Conservation (phyloP, 2,888 invertebrate species). For the Liopterus haemorrhoidalis region DNA sequence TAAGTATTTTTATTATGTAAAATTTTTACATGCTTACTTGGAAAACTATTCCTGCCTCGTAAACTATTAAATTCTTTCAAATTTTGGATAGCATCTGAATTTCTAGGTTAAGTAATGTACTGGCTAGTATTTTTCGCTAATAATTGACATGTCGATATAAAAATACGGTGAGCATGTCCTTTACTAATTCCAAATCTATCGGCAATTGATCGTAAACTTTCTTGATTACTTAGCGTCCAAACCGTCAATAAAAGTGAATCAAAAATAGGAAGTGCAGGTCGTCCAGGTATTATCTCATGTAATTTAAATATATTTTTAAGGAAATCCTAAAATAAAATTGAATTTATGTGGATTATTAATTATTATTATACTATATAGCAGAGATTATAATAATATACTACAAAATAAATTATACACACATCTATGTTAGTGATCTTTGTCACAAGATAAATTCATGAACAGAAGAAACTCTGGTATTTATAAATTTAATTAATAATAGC, state of each 20-base stretch:
- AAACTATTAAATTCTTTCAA: neutral
- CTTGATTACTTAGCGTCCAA: conserved; percentile 5
- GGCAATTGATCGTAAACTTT: conserved; percentile 2
- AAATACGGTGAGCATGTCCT: conserved; percentile 6
- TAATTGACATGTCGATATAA: neutral
- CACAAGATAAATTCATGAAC: too few species aligned
- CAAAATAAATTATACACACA: too few species aligned
- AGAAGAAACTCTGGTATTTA: too few species aligned
- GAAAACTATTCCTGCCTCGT: conserved; percentile 4
- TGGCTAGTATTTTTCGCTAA: neutral
- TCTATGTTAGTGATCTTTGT: too few species aligned
- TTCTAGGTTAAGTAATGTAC: neutral
- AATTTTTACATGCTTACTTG: too few species aligned
- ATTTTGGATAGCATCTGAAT: neutral
- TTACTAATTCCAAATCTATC: conserved; percentile 3
- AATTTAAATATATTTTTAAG: too few species aligned
- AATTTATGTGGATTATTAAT: too few species aligned
- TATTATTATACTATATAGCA: neutral
- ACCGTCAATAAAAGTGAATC: neutral
- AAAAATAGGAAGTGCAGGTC: neutral
- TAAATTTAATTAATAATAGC: too few species aligned
- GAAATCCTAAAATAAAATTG: too few species aligned
- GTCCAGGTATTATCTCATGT: conserved; percentile 1
- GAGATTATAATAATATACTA: too few species aligned
- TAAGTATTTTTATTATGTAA: too few species aligned